Evolutionary conservation across 2,797 vertebrate species (phyloP), one percentile per base, ranked within the genome.

Genomic region (Hippoglossus hippoglossus): DNA sequence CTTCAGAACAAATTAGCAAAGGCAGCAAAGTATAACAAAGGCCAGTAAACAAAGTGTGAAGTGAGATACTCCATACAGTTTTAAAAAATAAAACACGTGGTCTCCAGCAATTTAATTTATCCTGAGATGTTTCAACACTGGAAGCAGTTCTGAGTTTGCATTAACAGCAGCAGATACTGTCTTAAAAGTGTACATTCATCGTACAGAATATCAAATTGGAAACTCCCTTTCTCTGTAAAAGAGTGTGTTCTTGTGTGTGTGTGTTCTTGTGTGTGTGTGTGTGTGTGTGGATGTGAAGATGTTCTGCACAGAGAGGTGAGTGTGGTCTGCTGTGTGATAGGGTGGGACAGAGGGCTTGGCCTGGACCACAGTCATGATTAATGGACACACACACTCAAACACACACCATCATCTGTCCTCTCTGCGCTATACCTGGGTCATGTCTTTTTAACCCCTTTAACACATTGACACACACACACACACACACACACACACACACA

Each of bases 371-470:
- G 81, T 67, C 72, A 62, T 92, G 91, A 93, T 92, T 88, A 90
- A 93, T 93, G 84, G 81, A 76, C 84, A 61, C 71, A 75, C 68
- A 80, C 75, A 75, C 73, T 63, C 63, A 82, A 62, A 82, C 80
- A 80, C 68, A 78, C 77, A 79, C 50, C 59, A 79, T 82, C 81
- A 77, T 77, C 63, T 53, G 71, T 83, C 71, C 75, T 71, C 47
- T 68, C 75, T 67, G 63, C 72, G 62, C 73, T 55, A 41, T 54
- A 47, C 75, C 47, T 60, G 58, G 84, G 89, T 92, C 80, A 81
- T 63, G 84, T 90, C 81, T 86, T 90, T 89, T 91, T 91, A 90
- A 89, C 89, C 89, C 70, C 62, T 63, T 77, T 73, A 86, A 90
- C 26, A 53, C 56, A 56, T 52, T 75, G 56, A 73, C 79, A 79